Evolutionary conservation across 2,888 invertebrate species (phyloP).

Genomic region (Acleris cristana): DNA sequence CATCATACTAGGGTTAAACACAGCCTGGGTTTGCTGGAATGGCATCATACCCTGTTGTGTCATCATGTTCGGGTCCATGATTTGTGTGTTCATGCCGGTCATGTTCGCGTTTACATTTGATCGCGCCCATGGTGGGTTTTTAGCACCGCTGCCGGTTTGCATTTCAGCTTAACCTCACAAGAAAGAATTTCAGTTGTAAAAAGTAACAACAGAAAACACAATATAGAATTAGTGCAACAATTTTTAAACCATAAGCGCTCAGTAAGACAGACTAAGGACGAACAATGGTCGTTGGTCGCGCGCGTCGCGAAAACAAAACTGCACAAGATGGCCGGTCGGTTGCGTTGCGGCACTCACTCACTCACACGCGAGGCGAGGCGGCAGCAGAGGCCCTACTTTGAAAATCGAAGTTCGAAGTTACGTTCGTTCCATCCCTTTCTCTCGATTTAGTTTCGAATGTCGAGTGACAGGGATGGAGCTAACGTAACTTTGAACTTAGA

Average conservation of each 20-base stretch:
- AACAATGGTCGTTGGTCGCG: neutral
- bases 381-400: too few species aligned
- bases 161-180: constrained; percentile 46
- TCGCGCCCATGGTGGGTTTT: constrained; percentile 93
- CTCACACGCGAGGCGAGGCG: too few species aligned
- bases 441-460: too few species aligned
- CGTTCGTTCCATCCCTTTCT: too few species aligned
- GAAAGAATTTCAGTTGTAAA: constrained; percentile 9
- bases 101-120: constrained; percentile 81
- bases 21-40: constrained; percentile 87
- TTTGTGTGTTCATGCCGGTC: constrained; percentile 86
- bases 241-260: too few species aligned
- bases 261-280: neutral
- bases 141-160: constrained; percentile 85
- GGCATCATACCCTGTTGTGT: constrained; percentile 88
- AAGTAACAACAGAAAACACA: neutral
- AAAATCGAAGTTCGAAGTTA: too few species aligned
- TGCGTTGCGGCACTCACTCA: too few species aligned
- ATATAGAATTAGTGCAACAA: too few species aligned
- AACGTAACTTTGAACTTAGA: too few species aligned
- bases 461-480: too few species aligned
- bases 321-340: too few species aligned
- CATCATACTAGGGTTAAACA: constrained; percentile 88
- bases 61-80: constrained; percentile 87
- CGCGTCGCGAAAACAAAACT: too few species aligned